These are phyloP conservation scores for Pelobates cultripes DNA, from an alignment of 2,797 vertebrate genomes.

Conservation along the genomic window DNA sequence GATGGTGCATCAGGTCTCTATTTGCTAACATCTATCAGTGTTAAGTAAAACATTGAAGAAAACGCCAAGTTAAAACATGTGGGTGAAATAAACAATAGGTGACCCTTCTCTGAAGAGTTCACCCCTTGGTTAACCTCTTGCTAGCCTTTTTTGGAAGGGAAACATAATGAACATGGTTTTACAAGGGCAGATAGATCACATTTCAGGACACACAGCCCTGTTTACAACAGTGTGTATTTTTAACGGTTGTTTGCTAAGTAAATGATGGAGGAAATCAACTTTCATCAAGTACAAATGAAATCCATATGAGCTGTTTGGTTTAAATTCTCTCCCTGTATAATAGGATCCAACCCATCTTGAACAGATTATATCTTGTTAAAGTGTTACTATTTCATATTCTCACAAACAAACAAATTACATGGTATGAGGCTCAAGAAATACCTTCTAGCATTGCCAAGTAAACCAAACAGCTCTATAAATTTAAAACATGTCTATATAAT, in stretches of 20 bases:
- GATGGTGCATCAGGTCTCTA: neutral
- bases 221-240: conserved; percentile 16
- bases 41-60: conserved; percentile 45
- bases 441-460: conserved; percentile 11
- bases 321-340: neutral
- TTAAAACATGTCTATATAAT: neutral
- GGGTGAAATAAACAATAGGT: conserved; percentile 37
- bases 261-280: conserved; percentile 48
- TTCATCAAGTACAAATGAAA: conserved; percentile 49
- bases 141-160: conserved; percentile 24
- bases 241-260: conserved; percentile 43
- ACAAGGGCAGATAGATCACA: conserved; percentile 15
- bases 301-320: conserved; percentile 31
- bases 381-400: conserved; percentile 32
- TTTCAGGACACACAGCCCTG: neutral
- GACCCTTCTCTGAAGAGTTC: conserved; percentile 28
- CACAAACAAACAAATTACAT: conserved; percentile 29
- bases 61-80: conserved; percentile 50
- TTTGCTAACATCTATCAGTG: conserved; percentile 30
- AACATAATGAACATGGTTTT: conserved; percentile 26
- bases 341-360: conserved; percentile 19
- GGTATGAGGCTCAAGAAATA: conserved; percentile 9
- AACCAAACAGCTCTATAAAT: neutral
- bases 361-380: conserved; percentile 24
- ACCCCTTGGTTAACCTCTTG: conserved; percentile 24